Evolutionary conservation across 2,888 invertebrate genomes (phyloP).

Genomic region (Anthoptus insignis): DNA sequence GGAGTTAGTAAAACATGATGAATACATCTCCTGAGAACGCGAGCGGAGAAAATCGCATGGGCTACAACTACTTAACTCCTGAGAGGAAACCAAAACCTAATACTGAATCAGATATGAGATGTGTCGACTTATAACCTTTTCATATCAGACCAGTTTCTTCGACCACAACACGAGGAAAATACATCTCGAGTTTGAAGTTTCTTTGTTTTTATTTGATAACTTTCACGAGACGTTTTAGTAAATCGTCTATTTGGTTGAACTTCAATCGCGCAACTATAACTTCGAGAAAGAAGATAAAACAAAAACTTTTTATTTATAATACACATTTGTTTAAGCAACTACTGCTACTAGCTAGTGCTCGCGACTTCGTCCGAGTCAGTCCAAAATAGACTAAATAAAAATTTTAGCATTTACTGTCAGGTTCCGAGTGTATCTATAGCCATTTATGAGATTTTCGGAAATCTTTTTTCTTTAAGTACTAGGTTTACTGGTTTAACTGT

Average conservation of each 20-base stretch:
- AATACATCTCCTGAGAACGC: neutral
- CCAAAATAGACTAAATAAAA: too few species aligned
- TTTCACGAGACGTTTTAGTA: conserved; percentile 22
- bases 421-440: too few species aligned
- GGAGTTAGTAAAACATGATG: neutral
- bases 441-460: too few species aligned
- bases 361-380: too few species aligned
- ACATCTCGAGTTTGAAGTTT: conserved; percentile 9
- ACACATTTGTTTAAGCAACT: neutral
- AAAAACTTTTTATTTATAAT: conserved; percentile 48
- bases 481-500: too few species aligned
- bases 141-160: conserved; percentile 7
- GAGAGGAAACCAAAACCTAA: neutral
- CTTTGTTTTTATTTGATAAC: conserved; percentile 13
- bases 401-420: too few species aligned
- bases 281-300: conserved; percentile 40
- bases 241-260: conserved; percentile 55
- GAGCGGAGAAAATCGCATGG: too few species aligned
- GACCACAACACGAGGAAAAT: conserved; percentile 8
- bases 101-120: neutral
- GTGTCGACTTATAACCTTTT: neutral
- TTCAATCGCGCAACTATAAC: conserved; percentile 55
- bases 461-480: too few species aligned
- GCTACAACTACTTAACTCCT: neutral
- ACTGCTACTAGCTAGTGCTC: too few species aligned